Evolutionary conservation across 1,140 invertebrate genomes (phyloP).

Genomic region (Drosophila hydei): DNA sequence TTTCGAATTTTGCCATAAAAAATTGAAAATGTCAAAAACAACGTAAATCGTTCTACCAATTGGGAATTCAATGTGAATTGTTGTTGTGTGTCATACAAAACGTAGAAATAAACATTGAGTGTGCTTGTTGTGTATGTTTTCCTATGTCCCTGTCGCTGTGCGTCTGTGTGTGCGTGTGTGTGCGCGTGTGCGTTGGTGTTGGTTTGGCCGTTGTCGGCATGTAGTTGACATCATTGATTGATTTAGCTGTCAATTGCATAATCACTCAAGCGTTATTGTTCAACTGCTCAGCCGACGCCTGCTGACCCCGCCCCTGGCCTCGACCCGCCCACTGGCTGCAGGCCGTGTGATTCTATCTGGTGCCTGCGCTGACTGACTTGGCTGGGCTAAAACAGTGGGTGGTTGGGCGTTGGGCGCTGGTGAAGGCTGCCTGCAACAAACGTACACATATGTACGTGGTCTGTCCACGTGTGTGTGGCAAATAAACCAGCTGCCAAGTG

Average conservation of each 20-base stretch:
- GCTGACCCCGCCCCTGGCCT: constrained; percentile 7
- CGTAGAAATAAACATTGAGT: constrained; percentile 37
- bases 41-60: constrained; percentile 57
- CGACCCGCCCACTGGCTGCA: constrained; percentile 1
- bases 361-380: constrained; percentile 56
- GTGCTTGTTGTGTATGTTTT: constrained; percentile 36
- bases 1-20: constrained; percentile 80
- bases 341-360: constrained; percentile 2
- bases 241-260: constrained; percentile 84
- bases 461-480: constrained; percentile 65
- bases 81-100: constrained; percentile 34
- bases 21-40: constrained; percentile 81
- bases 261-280: constrained; percentile 83
- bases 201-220: constrained; percentile 60
- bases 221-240: constrained; percentile 83
- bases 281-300: constrained; percentile 65
- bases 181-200: constrained; percentile 29
- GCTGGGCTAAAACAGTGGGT: constrained; percentile 38
- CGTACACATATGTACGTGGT: constrained; percentile 16
- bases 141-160: constrained; percentile 14
- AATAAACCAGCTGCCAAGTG: constrained; percentile 75
- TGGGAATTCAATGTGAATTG: constrained; percentile 36
- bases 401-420: neutral
- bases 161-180: constrained; percentile 11
- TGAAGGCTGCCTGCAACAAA: too few relatives aligned